Percentiles rank a stretch among this genome's conserved stretches.
Evolutionary conservation across 2,113 vertebrate species (phyloP).

Genomic region (Athene cunicularia): DNA sequence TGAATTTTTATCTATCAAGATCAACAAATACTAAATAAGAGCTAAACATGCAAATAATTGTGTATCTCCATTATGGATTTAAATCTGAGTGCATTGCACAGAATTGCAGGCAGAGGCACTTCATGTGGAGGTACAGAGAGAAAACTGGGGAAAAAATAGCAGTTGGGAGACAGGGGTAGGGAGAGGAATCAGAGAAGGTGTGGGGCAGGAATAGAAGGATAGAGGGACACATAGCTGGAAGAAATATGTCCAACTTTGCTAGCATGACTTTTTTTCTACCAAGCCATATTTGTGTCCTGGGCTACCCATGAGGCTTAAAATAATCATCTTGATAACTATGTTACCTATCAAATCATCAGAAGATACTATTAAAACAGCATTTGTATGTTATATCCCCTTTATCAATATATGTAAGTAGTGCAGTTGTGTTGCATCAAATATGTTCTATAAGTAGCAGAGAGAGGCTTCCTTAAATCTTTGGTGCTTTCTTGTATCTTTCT

Average conservation of each 20-base stretch:
- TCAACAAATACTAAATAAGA: neutral
- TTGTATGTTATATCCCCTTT: neutral
- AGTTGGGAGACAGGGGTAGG: neutral
- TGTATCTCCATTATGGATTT: neutral
- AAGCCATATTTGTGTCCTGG: neutral
- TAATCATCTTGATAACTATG: neutral
- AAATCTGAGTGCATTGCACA: neutral
- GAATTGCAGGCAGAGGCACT: neutral
- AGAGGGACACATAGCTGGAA: fast-evolving
- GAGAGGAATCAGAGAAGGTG: neutral
- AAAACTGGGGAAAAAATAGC: neutral
- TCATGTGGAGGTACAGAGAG: neutral
- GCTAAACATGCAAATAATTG: neutral
- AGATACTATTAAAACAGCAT: neutral
- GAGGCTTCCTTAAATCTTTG: neutral
- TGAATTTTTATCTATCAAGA: neutral
- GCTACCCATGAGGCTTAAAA: neutral
- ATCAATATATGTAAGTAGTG: neutral
- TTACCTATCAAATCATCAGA: neutral
- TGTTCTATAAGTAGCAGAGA: neutral
- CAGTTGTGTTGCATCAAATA: neutral
- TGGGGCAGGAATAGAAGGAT: neutral
- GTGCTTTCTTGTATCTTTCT: neutral
- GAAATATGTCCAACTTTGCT: neutral
- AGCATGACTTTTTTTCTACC: neutral